These are phyloP conservation scores for Neotoxoptera formosana DNA, from an alignment of 1,140 invertebrate genomes.

Conservation along the genomic window DNA sequence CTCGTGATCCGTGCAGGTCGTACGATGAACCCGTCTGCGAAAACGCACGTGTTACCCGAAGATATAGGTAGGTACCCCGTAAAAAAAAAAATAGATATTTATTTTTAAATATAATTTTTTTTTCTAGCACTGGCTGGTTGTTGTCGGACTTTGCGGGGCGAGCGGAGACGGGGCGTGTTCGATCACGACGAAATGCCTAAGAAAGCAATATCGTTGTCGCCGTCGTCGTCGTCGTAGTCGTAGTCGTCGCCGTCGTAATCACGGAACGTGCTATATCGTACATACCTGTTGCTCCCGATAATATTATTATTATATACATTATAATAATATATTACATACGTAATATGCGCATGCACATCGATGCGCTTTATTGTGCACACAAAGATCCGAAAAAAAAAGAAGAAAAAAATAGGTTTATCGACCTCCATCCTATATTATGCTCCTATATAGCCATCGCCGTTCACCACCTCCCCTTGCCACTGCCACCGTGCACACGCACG, in stretches of 20 bases:
- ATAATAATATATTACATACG: no score
- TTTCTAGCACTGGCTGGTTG: neutral
- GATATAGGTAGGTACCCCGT: neutral
- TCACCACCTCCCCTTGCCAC: neutral
- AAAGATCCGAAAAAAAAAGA: neutral
- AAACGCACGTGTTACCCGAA: neutral
- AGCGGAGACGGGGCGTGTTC: neutral
- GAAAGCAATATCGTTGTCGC: neutral
- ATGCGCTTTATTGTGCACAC: neutral
- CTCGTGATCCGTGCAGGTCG: neutral
- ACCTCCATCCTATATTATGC: neutral
- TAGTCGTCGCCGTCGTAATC: neutral
- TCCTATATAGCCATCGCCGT: neutral
- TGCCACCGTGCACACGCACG: no score
- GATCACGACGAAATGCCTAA: constrained; percentile 33
- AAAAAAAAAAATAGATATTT: neutral
- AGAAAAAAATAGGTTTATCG: constrained; percentile 18
- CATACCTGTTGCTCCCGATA: neutral
- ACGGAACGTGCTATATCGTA: neutral
- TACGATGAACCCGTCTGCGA: constrained; percentile 28
- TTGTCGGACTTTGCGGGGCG: neutral
- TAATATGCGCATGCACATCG: neutral
- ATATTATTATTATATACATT: neutral
- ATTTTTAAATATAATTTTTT: neutral
- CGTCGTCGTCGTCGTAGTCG: neutral